A percentile compares a stretch with the other conserved stretches of the same genome.
Evolutionary conservation across 1,140 invertebrate species (phyloP).

Genomic region (Hyles vespertilio): DNA sequence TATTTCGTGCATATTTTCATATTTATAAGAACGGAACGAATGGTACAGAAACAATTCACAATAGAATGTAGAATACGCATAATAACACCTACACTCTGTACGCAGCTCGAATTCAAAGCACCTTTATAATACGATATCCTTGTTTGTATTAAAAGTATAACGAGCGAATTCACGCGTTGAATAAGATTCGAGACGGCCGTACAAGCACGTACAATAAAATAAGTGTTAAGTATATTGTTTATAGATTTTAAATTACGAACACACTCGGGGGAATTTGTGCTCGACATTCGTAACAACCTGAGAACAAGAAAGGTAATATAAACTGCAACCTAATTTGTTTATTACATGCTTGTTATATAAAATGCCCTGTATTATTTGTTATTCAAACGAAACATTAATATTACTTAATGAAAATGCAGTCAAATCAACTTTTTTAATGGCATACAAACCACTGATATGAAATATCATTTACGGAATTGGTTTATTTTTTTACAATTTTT

Average conservation of each 20-base stretch:
- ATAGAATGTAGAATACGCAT: slow-evolving; percentile 30
- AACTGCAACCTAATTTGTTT: neutral
- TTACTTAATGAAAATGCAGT: too few species aligned
- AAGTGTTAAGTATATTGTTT: slow-evolving; percentile 7
- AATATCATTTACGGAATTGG: too few species aligned
- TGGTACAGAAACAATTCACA: slow-evolving; percentile 39
- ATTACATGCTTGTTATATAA: too few species aligned
- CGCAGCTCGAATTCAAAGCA: slow-evolving; percentile 25
- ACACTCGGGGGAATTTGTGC: too few species aligned
- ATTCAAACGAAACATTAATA: too few species aligned
- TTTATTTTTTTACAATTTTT: too few species aligned
- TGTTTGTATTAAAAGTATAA: slow-evolving; percentile 26
- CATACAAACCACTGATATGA: too few species aligned
- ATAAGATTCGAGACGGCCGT: slow-evolving; percentile 4
- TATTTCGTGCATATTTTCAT: too few species aligned
- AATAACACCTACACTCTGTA: slow-evolving; percentile 37
- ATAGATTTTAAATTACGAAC: too few species aligned
- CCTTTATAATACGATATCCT: slow-evolving; percentile 20
- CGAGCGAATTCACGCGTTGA: slow-evolving; percentile 20
- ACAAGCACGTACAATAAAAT: neutral
- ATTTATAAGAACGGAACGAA: slow-evolving; percentile 19
- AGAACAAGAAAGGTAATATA: neutral
- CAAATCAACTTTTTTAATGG: too few species aligned
- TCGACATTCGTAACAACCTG: neutral
- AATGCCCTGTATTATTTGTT: too few species aligned